Evolutionary conservation across 2,888 invertebrate genomes (phyloP).

Genomic region (Panopea generosa): DNA sequence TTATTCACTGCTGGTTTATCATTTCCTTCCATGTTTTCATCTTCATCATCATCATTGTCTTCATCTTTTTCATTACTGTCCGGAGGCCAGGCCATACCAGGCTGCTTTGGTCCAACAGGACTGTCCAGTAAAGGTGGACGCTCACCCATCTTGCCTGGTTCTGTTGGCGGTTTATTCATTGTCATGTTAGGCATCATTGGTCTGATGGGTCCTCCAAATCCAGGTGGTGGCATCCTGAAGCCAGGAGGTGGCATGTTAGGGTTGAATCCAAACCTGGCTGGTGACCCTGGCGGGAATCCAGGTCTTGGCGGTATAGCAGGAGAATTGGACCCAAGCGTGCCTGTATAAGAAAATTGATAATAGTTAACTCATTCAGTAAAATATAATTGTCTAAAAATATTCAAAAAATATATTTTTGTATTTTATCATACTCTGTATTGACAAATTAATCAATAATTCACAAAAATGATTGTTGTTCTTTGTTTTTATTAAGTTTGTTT

Average conservation of each 20-base stretch:
- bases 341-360: constrained; percentile 25
- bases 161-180: constrained; percentile 1
- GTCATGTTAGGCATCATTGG: constrained; percentile 16
- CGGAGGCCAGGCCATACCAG: constrained; percentile 58
- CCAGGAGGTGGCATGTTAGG: constrained; percentile 69
- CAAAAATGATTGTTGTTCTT: no score
- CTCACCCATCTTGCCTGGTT: background rate
- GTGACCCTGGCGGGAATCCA: constrained; percentile 57
- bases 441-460: no score
- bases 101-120: constrained; percentile 21
- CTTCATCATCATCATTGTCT: constrained; percentile 61
- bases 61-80: constrained; percentile 62
- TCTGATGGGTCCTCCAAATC: constrained; percentile 46
- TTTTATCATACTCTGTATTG: no score
- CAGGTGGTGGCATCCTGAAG: constrained; percentile 70
- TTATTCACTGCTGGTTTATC: constrained; percentile 18
- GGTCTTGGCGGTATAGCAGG: constrained; percentile 62
- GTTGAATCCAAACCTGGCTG: constrained; percentile 65
- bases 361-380: background rate
- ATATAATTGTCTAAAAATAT: no score
- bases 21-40: constrained; percentile 19
- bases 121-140: background rate
- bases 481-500: no score
- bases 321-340: constrained; percentile 34
- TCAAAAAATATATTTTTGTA: no score